A percentile compares a stretch with the other conserved stretches of the same genome.
phyloP scores from a whole-genome alignment of 2,797 vertebrate species.

The Brachymystax lenok region DNA sequence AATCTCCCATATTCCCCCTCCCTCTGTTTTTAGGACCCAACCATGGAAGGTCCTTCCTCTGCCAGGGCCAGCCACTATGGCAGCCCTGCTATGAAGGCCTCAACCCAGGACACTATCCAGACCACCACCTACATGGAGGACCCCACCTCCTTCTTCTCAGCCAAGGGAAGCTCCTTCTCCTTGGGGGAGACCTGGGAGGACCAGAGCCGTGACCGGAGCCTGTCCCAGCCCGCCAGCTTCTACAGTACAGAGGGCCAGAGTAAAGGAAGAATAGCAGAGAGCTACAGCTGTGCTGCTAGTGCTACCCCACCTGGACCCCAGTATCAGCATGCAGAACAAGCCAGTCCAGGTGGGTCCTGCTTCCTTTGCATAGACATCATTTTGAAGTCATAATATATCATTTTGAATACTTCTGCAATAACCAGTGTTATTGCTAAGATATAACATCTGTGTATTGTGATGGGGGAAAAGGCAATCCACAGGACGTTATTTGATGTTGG shows the following conservation, averaged over 20 bases:
- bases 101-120: constrained; percentile 2
- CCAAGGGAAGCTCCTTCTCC: constrained; percentile 65
- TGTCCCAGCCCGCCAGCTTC: constrained; percentile 36
- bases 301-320: constrained; percentile 24
- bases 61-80: constrained; percentile 2
- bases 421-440: not conserved
- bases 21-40: constrained; percentile 25
- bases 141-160: constrained; percentile 56
- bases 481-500: too few relatives aligned
- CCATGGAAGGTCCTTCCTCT: constrained; percentile 20
- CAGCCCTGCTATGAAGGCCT: constrained; percentile 41
- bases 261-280: constrained; percentile 65
- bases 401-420: not conserved
- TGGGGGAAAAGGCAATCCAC: too few relatives aligned
- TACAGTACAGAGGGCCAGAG: constrained; percentile 52
- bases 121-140: constrained; percentile 31
- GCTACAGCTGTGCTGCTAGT: constrained; percentile 57
- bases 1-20: not conserved
- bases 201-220: constrained; percentile 12
- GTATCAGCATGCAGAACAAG: constrained; percentile 24
- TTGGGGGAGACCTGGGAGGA: constrained; percentile 36
- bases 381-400: too few relatives aligned
- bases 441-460: not conserved
- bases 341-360: constrained; percentile 35
- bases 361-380: too few relatives aligned